A percentile compares a stretch with the other conserved stretches of the same genome.
These are phyloP conservation scores for Lithophane socia DNA, from an alignment of 2,888 invertebrate genomes.

Conservation along the genomic window DNA sequence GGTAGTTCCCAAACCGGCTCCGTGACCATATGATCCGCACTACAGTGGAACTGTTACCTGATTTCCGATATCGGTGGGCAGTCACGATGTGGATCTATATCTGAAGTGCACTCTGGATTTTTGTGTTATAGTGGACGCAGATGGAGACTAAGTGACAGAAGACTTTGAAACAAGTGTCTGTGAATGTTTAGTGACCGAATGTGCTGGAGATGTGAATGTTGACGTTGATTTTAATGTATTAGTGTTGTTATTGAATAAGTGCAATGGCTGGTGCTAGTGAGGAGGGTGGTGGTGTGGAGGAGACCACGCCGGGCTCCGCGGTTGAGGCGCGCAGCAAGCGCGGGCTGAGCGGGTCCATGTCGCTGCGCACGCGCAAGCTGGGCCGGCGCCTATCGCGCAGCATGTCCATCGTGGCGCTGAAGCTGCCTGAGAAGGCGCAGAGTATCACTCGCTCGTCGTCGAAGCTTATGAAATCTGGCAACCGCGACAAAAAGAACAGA, in stretches of 20 bases:
- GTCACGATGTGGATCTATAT: conserved; percentile 83
- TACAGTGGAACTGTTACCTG: conserved; percentile 75
- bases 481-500: conserved; percentile 90
- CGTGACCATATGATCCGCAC: conserved; percentile 84
- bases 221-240: conserved; percentile 73
- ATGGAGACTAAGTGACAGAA: conserved; percentile 80
- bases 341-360: conserved; percentile 87
- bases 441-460: conserved; percentile 91
- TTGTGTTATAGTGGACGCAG: conserved; percentile 68
- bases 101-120: conserved; percentile 79
- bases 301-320: conserved; percentile 68
- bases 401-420: conserved; percentile 89
- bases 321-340: conserved; percentile 80
- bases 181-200: conserved; percentile 78
- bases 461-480: conserved; percentile 90
- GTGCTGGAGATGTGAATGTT: conserved; percentile 85
- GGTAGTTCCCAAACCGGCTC: conserved; percentile 79
- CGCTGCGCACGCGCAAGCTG: conserved; percentile 86
- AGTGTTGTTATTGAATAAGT: conserved; percentile 78
- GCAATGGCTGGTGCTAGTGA: conserved; percentile 88
- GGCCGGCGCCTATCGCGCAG: conserved; percentile 89
- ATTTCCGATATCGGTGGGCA: conserved; percentile 78
- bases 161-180: conserved; percentile 79
- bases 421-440: conserved; percentile 91
- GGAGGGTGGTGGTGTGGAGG: conserved; percentile 80